Conservation (phyloP, 2,113 vertebrate genomes). For the Elachura formosa region DNA sequence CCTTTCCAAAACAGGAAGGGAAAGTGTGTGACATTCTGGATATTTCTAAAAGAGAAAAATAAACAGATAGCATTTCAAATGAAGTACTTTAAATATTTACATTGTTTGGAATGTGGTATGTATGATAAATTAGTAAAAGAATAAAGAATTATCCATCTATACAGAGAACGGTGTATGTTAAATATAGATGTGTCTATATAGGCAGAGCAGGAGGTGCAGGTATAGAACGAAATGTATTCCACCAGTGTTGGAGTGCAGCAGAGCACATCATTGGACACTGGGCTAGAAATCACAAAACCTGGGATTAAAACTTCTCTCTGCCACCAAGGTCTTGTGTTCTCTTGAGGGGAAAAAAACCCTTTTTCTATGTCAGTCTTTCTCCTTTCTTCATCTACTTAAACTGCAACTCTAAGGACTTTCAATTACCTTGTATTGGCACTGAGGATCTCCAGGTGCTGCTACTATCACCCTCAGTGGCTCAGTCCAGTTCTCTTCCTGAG, state of each 20-base stretch:
- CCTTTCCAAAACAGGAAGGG: not conserved
- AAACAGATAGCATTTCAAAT: not conserved
- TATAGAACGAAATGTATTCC: not conserved
- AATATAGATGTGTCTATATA: not conserved
- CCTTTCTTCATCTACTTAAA: not conserved
- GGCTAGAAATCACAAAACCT: not conserved
- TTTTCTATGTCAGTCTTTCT: not conserved
- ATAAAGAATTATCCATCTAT: not conserved
- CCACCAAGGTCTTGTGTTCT: not conserved
- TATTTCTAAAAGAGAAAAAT: constrained; percentile 32
- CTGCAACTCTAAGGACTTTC: not conserved
- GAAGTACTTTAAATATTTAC: not conserved
- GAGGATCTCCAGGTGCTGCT: not conserved
- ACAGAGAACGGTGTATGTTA: not conserved
- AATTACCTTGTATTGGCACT: not conserved
- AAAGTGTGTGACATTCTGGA: not conserved
- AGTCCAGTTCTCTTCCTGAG: not conserved
- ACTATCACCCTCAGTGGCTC: not conserved
- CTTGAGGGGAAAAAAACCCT: not conserved
- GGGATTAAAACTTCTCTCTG: not conserved
- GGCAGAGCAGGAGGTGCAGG: not conserved
- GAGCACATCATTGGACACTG: not conserved
- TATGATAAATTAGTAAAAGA: not conserved
- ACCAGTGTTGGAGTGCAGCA: not conserved
- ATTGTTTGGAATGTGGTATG: not conserved